Evolutionary conservation across 2,797 vertebrate genomes (phyloP), one percentile per base, ranked within the genome.

Genomic region (Gymnocypris eckloni): DNA sequence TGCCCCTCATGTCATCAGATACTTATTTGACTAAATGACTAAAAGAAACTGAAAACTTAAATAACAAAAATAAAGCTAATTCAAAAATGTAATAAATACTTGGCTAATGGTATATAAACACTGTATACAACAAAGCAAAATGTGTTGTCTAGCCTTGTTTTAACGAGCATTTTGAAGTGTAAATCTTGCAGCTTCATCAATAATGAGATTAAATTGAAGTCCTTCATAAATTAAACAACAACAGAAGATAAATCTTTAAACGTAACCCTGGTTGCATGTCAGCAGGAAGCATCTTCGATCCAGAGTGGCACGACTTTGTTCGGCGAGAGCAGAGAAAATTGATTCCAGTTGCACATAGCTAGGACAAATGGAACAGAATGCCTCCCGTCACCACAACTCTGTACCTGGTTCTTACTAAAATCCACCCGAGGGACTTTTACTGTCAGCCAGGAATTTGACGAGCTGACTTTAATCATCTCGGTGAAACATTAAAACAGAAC

Each of bases 241-340:
- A 70, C 83, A 70, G 59, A 28, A 56, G 64, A 78, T 78, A 69
- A 70, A 84, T 84, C 83, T 78, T 78, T 78, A 84, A 84, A 28
- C 13, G 8, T 76, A 43, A 54, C 59, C 59, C 45, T 69, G 61
- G 64, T 20, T 67, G 72, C 71, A 77, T 69, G 71, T 77, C 61
- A 66, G 82, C 37, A 56, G 37, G 50, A 76, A 52, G 22, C 61
- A 43, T 67, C 45, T 84, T 84, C 61, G 48, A 84, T 84, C 82
- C 28, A 28, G 15, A 20, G 61, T 37, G 18, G 28, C 12, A 39
- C 0, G 4, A 78, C 75, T 84, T 70, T 84, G 48, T 79, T 79
- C 64, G 6, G 20, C 43, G 64, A 78, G 37, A 69, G 73, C 48
- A 15, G 50, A 70, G 75, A 56, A 56, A 84, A 70, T 59, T 70